Base-by-base conservation (phyloP, 2,113 vertebrate species). In the Leptosomus discolor region DNA sequence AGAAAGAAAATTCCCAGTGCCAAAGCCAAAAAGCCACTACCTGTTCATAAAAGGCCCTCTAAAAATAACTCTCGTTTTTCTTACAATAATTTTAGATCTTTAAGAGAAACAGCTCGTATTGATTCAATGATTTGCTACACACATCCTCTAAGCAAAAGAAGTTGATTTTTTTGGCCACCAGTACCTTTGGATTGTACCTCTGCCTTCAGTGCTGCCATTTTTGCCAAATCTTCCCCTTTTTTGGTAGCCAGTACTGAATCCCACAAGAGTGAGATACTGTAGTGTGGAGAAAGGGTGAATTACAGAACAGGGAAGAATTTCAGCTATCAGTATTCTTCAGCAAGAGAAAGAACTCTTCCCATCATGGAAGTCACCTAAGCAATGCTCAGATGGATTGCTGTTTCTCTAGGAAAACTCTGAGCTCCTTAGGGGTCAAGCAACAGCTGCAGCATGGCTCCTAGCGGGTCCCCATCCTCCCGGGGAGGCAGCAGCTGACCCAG, bases 111-210 rank as follows among this genome's bases (percentile, higher is more conserved):
- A 43, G 11, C 20, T 36, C 18, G 2, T 18, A 45, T 29, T 6
- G 3, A 74, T n/a, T 29, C 34, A 20, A 27, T 51, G 26, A 32
- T 91, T 77, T 73, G 29, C 46, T 51, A 9, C 27, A 32, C 17
- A 10, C 14, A 20, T 15, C 4, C 29, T 73, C n/a, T n/a, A 13
- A 48, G 37, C 24, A 20, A 46, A 76, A 43, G 36, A 71, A 19
- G 22, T 15, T 0, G 8, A 61, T 6, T 0, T 12, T 16, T 91
- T 82, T 39, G 15, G n/a, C 8, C 19, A 11, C 10, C 23, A 10
- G 12, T 64, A 22, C 13, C 36, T 94, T 30, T 32, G 64, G 30
- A 11, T 27, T 60, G 30, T 60, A 39, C 34, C 39, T 53, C 51
- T 88, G 30, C 65, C 51, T 67, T 75, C 61, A 24, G 26, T 34